Evolutionary conservation across 1,140 invertebrate species (phyloP), one percentile per base, ranked within the genome.

Genomic region (Nixonia krombeini): DNA sequence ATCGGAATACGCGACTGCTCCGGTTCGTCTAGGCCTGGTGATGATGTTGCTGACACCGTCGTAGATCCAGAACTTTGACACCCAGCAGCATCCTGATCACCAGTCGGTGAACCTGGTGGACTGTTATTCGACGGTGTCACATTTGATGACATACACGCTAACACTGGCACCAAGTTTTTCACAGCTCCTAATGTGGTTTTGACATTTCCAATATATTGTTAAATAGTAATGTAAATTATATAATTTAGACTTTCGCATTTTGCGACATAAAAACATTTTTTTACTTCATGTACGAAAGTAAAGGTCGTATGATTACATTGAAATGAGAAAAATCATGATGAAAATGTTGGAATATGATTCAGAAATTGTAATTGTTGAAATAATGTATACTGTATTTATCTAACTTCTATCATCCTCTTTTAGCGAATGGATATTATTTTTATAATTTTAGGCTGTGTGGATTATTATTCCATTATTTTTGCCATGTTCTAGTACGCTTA

Each of bases 41-140:
- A 92, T 0, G 91, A 92, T n/a, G 91, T 92, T 0, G 91, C 91
- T 1, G 91, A 93, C 1, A 93, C 89, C 0, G 92, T 93, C 0
- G 91, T 92, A 0, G 91, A 92, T n/a, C 92, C 91, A 37, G 87
- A 83, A 80, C 87, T 87, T 45, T 87, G 84, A 49, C 86, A 80
- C 35, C 81, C 81, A 33, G 82, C 81, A 16, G 78, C 82, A 46
- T 85, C 84, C 4, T 75, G 71, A 47, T 85, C 87, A 21, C 81
- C 84, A 38, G 81, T 84, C 4, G 86, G 83, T 6, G 87, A 88
- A 35, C 85, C 71, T 0, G 86, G 86, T 10, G 86, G 81, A 62
- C 83, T 84, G 4, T 42, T 67, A n/a, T 37, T 58, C 6, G 82
- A 81, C 12, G 83, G 81, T 7, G 87, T 83, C 1, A 86, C 84